Evolutionary conservation across 2,888 invertebrate species (phyloP), one percentile per base, ranked within the genome.

Genomic region (Podotricha telesiphe): DNA sequence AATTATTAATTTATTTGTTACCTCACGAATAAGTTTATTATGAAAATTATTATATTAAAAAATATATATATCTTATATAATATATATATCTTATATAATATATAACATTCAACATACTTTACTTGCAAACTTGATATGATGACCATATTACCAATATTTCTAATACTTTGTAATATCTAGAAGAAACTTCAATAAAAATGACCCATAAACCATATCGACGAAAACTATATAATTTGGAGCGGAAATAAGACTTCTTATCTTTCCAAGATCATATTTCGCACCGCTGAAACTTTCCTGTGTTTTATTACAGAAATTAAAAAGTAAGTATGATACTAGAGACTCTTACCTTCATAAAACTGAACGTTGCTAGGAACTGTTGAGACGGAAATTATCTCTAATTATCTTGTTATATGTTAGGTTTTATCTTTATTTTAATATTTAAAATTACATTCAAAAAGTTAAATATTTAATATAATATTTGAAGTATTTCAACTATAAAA

Each of bases 271-370:
- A 72, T 74, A 74, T 69, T 72, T 66, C 70, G 65, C 50, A 56
- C 65, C 56, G 71, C 47, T 71, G 61, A 72, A 71, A 65, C 66
- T 71, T 68, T 61, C 55, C 68, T 40, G 64, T 55, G 59, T 67
- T 72, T 73, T 74, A 72, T 72, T 72, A 71, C 71, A 59, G 68
- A 65, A 70, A 75, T 72, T 73, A 71, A 73, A 74, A 66, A 59
- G 59, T 68, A 72, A 65, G 69, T 68, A 50, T 67, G 65, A 59
- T 56, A 56, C 69, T 64, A 50, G 58, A 53, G 55, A 66, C 28
- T 45, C 37, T 37, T 45, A 42, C 47, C 67, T 51, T 53, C 62
- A 62, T 73, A 68, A 71, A 72, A 59, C 45, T 59, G 42, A 63
- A 50, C 58, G 53, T 69, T 55, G 48, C 53, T 69, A 40, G 64